Conservation (phyloP, 23 tunicate species). For the Trididemnum miniatum region DNA sequence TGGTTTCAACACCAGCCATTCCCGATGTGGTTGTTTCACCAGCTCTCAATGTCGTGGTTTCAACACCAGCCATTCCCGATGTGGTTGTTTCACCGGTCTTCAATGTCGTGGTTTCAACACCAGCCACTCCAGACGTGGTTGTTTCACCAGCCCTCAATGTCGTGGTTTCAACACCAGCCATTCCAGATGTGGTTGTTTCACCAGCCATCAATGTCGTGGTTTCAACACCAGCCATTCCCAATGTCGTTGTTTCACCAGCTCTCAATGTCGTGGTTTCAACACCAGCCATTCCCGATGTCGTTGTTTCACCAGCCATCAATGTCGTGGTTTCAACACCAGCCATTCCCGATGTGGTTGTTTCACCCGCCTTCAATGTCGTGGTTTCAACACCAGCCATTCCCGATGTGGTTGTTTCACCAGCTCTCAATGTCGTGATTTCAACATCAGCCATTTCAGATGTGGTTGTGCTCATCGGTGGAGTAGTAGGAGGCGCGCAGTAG, state of each 20-base stretch:
- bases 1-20: conserved; percentile 11
- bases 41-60: conserved; percentile 35
- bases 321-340: conserved; percentile 13
- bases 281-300: neutral
- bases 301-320: conserved; percentile 13
- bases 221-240: too few relatives aligned
- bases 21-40: conserved; percentile 25
- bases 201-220: conserved; percentile 32
- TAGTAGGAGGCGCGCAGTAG: conserved; percentile 54
- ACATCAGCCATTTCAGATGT: neutral
- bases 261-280: too few relatives aligned
- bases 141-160: conserved; percentile 27
- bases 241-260: too few relatives aligned
- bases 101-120: conserved; percentile 28
- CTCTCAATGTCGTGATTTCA: neutral
- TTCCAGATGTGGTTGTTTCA: conserved; percentile 27
- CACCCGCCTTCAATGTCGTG: conserved; percentile 11
- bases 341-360: conserved; percentile 31
- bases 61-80: conserved; percentile 10
- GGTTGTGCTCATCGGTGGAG: neutral
- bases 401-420: conserved; percentile 42
- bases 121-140: conserved; percentile 19
- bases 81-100: conserved; percentile 18
- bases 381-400: conserved; percentile 18
- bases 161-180: conserved; percentile 10